phyloP scores from a whole-genome alignment of 1,140 invertebrate species.

The Ceratitis capitata region DNA sequence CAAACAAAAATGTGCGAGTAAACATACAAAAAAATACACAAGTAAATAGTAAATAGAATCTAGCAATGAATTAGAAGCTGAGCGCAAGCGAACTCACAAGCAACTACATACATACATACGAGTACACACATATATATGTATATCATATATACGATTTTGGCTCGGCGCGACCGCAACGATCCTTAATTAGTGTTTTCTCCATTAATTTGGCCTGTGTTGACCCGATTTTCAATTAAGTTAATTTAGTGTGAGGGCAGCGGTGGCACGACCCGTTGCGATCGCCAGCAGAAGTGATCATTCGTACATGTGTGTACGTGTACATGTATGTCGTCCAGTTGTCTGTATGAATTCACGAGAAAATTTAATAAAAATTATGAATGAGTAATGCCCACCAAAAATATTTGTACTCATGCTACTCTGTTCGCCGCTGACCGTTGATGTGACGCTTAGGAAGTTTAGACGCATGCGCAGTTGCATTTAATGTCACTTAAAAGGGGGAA shows the following conservation, averaged over 20 bases:
- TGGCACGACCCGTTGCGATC: conserved; percentile 8
- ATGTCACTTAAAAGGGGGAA: background rate
- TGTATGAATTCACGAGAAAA: conserved; percentile 43
- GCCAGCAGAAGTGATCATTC: conserved; percentile 41
- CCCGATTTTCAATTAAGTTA: conserved; percentile 66
- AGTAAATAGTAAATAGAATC: background rate
- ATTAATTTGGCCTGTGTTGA: conserved; percentile 61
- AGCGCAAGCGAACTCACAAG: background rate
- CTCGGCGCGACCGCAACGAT: conserved; percentile 44
- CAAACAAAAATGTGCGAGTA: background rate
- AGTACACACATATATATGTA: background rate
- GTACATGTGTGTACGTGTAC: no score
- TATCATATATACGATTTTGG: background rate
- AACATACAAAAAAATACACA: background rate
- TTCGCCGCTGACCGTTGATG: no score
- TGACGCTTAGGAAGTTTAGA: background rate
- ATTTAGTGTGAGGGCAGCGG: conserved; percentile 54
- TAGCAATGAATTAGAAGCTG: background rate
- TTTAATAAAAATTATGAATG: conserved; percentile 63
- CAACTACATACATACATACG: background rate
- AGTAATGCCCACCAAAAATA: conserved; percentile 52
- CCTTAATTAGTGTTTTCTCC: conserved; percentile 51
- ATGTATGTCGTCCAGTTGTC: no score
- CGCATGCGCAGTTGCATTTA: background rate
- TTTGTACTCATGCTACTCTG: no score